Evolutionary conservation across 2,113 vertebrate genomes (phyloP).

Genomic region (Lontra canadensis): DNA sequence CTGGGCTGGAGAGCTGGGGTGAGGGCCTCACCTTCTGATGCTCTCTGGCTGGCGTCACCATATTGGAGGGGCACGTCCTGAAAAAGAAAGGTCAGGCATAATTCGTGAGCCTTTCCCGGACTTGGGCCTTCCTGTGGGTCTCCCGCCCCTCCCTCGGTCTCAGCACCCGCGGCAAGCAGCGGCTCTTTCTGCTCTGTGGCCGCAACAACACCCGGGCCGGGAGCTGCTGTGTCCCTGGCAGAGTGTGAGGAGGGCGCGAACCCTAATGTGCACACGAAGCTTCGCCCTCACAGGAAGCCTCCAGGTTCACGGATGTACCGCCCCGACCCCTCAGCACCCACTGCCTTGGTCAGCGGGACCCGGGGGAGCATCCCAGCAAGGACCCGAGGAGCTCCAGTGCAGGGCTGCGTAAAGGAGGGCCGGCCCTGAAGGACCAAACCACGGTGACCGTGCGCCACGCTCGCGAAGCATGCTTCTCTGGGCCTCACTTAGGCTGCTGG

Average conservation of each 20-base stretch:
- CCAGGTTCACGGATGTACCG: background rate
- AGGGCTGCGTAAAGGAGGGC: background rate
- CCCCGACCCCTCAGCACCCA: background rate
- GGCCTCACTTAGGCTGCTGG: background rate
- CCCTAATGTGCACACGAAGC: background rate
- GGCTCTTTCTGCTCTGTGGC: background rate
- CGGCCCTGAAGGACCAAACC: background rate
- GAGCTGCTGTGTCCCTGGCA: background rate
- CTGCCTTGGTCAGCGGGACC: background rate
- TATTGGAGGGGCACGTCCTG: slow-evolving; percentile 71
- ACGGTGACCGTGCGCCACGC: background rate
- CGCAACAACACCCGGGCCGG: background rate
- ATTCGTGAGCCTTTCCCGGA: background rate
- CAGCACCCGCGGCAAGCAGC: background rate
- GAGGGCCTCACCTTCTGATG: slow-evolving; percentile 78
- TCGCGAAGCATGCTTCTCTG: background rate
- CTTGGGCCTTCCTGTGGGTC: background rate
- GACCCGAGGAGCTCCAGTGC: background rate
- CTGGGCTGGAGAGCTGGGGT: background rate
- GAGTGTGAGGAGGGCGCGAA: background rate
- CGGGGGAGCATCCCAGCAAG: background rate
- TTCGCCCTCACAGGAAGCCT: background rate
- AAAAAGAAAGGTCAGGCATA: background rate
- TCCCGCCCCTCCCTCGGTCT: background rate
- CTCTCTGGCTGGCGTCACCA: slow-evolving; percentile 68